phyloP scores from a whole-genome alignment of 1,140 invertebrate species.

The Drosophila tsacasi region DNA sequence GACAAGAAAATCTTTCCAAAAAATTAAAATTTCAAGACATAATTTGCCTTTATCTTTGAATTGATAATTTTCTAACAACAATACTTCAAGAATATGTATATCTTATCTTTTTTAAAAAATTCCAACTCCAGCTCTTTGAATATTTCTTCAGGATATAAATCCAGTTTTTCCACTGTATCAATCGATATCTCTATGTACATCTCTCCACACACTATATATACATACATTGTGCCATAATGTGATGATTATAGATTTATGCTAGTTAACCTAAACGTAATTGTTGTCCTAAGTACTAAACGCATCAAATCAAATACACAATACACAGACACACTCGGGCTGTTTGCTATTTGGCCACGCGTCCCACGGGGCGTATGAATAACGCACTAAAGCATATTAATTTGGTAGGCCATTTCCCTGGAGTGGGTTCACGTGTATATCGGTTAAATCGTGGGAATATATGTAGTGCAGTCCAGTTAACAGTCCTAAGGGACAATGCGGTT shows the following conservation, averaged over 20 bases:
- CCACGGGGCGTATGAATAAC: conserved; percentile 47
- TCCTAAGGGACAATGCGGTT: conserved; percentile 15
- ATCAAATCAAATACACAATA: conserved; percentile 48
- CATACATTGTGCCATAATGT: conserved; percentile 82
- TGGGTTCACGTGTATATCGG: not conserved
- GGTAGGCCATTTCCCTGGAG: conserved; percentile 6
- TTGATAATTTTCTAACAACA: too few relatives aligned
- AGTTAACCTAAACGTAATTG: conserved; percentile 76
- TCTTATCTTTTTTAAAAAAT: not conserved
- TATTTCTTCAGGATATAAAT: not conserved
- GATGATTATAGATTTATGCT: conserved; percentile 80
- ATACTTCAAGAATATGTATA: not conserved
- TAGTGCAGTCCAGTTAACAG: conserved; percentile 14
- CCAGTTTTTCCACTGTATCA: not conserved
- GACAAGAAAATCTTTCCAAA: too few relatives aligned
- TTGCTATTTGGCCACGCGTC: conserved; percentile 24
- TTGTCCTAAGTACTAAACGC: conserved; percentile 61
- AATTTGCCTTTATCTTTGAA: too few relatives aligned
- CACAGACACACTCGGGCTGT: conserved; percentile 14
- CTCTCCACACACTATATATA: conserved; percentile 21
- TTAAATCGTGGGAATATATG: conserved; percentile 7
- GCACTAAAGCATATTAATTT: conserved; percentile 28
- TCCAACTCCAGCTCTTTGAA: not conserved
- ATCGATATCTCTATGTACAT: conserved; percentile 22
- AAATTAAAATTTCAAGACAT: too few relatives aligned